Percentiles rank a stretch among this genome's conserved stretches.
Conservation (phyloP, 2,888 invertebrate genomes). For the Macrophya annulata region DNA sequence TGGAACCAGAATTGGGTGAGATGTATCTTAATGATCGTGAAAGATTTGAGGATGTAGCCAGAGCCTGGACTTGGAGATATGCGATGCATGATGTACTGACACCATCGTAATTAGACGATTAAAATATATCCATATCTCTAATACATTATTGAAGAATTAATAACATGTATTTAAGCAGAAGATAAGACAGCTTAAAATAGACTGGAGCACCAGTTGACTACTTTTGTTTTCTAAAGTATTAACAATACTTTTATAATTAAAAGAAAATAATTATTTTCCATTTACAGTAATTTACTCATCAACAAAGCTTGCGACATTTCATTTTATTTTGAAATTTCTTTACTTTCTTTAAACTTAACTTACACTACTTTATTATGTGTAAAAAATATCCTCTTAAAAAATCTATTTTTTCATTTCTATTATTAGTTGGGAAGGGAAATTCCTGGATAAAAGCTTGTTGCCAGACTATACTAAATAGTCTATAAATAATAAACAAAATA, state of each 20-base stretch:
- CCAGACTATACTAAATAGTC: slow-evolving; percentile 41
- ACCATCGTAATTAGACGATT: slow-evolving; percentile 66
- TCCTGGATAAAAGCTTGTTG: background rate
- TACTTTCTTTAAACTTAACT: background rate
- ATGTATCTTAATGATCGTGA: slow-evolving; percentile 88
- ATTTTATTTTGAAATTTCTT: background rate
- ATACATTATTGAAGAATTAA: slow-evolving; percentile 24
- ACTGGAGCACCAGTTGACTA: background rate
- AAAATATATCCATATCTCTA: slow-evolving; percentile 3
- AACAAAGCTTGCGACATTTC: background rate
- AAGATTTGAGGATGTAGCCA: slow-evolving; percentile 90
- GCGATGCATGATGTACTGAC: slow-evolving; percentile 89
- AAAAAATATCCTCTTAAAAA: slow-evolving; percentile 5
- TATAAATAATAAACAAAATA: slow-evolving; percentile 26
- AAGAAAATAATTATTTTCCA: background rate
- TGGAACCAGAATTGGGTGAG: slow-evolving; percentile 92
- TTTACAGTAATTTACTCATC: background rate
- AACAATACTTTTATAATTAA: slow-evolving; percentile 26
- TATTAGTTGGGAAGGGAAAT: background rate
- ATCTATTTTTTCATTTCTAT: background rate
- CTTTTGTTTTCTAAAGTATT: background rate
- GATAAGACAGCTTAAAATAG: background rate
- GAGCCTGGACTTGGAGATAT: slow-evolving; percentile 95
- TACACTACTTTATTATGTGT: background rate
- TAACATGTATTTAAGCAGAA: slow-evolving; percentile 15